phyloP scores from a whole-genome alignment of 2,888 invertebrate species.

The Siphonodentalium dalli region DNA sequence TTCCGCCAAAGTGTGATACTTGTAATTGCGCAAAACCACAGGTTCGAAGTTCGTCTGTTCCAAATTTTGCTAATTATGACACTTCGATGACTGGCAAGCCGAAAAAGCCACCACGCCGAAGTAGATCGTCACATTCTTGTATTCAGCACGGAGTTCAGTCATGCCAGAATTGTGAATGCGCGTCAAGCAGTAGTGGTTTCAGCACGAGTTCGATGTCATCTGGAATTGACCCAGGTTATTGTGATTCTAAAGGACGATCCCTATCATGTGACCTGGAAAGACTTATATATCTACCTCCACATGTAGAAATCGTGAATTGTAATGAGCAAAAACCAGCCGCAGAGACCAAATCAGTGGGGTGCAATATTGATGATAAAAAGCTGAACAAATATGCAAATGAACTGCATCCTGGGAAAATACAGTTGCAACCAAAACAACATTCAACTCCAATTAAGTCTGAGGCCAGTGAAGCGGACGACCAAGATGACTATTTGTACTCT shows the following conservation, averaged over 20 bases:
- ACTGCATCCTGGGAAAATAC: conserved; percentile 25
- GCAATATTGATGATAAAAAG: conserved; percentile 19
- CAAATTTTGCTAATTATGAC: no score
- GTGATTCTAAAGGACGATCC: no score
- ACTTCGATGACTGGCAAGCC: no score
- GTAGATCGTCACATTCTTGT: no score
- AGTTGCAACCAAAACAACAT: conserved; percentile 7
- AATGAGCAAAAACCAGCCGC: conserved; percentile 24
- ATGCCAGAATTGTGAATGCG: no score
- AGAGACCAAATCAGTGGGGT: conserved; percentile 23
- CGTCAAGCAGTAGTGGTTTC: conserved; percentile 46
- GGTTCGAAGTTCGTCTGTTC: no score
- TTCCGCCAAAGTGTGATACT: no score
- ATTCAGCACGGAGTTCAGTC: no score
- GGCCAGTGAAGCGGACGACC: no score
- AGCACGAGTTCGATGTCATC: conserved; percentile 48
- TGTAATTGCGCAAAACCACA: no score
- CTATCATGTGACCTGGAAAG: conserved; percentile 43
- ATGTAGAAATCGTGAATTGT: conserved; percentile 35
- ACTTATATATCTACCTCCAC: conserved; percentile 51
- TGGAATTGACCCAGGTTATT: conserved; percentile 44
- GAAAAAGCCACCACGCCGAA: no score
- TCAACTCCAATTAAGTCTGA: not conserved
- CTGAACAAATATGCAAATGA: conserved; percentile 38
- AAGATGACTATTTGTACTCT: no score